Conservation (phyloP, 1,140 invertebrate genomes). For the Macrostomum lignano region DNA sequence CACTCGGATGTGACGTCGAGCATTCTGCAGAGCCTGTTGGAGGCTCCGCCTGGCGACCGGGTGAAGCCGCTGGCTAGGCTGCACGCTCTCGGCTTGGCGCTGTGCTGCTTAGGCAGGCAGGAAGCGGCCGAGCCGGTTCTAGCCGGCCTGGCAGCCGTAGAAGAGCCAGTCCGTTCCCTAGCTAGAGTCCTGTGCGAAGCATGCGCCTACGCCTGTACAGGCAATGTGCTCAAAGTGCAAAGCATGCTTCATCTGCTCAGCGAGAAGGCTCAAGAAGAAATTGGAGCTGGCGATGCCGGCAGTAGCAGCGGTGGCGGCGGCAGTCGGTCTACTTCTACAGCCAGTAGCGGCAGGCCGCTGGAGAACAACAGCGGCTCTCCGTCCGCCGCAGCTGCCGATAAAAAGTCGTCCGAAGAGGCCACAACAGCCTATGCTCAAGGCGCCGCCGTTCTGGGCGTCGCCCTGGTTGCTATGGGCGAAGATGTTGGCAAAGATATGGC, state of each 20-base stretch:
- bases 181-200: constrained; percentile 77
- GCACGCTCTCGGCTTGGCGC: constrained; percentile 65
- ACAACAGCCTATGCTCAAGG: too few species aligned
- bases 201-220: constrained; percentile 91
- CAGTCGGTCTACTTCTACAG: constrained; percentile 12
- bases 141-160: constrained; percentile 61
- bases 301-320: not conserved
- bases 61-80: too few species aligned
- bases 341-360: constrained; percentile 13
- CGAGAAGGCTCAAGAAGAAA: constrained; percentile 1
- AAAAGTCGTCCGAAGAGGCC: too few species aligned
- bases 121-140: constrained; percentile 70
- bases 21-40: too few species aligned
- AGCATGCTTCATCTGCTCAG: constrained; percentile 84
- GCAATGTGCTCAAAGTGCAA: constrained; percentile 91
- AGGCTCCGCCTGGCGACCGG: too few species aligned
- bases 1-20: too few species aligned
- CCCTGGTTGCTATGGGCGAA: constrained; percentile 93
- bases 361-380: too few species aligned
- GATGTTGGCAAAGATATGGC: constrained; percentile 97
- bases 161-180: constrained; percentile 63
- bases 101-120: constrained; percentile 65
- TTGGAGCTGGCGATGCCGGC: not conserved
- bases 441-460: constrained; percentile 83
- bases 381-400: constrained; percentile 31